Evolutionary conservation across 2,888 invertebrate species (phyloP).

Genomic region (Caenorhabditis panamensis): DNA sequence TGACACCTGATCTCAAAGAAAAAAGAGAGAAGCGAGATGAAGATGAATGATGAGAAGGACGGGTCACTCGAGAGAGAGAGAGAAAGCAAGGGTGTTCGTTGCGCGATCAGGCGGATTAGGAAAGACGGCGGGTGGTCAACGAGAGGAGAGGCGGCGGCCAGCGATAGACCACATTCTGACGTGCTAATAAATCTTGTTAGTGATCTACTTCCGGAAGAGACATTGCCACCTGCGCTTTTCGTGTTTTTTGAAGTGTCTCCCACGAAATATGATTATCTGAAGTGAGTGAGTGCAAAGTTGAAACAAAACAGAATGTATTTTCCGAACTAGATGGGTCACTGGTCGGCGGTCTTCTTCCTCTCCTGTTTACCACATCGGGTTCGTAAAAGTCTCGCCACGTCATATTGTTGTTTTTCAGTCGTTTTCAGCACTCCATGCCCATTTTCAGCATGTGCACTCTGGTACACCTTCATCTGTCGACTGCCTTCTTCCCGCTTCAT

Average conservation of each 20-base stretch:
- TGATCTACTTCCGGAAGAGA: conserved; percentile 48
- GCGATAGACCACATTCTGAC: conserved; percentile 44
- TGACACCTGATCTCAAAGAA: conserved; percentile 38
- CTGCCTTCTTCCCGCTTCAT: conserved; percentile 3
- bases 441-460: neutral
- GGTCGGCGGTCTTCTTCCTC: conserved; percentile 11
- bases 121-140: conserved; percentile 12
- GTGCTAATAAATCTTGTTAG: conserved; percentile 56
- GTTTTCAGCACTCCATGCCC: neutral
- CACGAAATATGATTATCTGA: no score
- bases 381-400: conserved; percentile 23
- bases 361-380: neutral
- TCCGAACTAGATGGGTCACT: conserved; percentile 5
- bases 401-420: conserved; percentile 30
- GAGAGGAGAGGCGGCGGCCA: conserved; percentile 5
- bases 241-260: conserved; percentile 10
- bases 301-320: conserved; percentile 11
- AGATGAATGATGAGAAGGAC: conserved; percentile 29
- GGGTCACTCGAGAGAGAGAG: conserved; percentile 29
- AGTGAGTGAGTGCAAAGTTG: neutral
- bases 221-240: conserved; percentile 35
- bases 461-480: no score
- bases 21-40: conserved; percentile 2
- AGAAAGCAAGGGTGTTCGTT: conserved; percentile 39
- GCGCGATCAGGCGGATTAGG: conserved; percentile 56